Conservation (phyloP, 2,888 invertebrate species). For the Plebejus melissa region DNA sequence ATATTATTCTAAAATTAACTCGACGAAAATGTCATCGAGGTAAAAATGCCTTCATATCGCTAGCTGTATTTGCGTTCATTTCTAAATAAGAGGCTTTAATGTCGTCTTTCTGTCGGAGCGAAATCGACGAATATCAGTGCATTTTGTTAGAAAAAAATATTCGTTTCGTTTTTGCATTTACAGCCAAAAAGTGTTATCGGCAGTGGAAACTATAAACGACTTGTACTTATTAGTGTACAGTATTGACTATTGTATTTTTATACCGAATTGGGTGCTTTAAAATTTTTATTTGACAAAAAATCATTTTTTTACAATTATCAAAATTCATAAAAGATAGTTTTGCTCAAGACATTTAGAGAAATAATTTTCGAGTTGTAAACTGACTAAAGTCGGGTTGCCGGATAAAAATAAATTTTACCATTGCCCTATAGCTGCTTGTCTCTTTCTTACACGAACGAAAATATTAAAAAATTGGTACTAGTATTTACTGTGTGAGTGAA, state of each 20-base stretch:
- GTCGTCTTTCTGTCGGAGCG: not conserved
- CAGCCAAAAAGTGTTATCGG: not conserved
- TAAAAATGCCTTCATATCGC: not conserved
- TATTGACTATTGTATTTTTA: constrained; percentile 26
- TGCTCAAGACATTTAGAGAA: constrained; percentile 7
- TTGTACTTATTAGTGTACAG: constrained; percentile 23
- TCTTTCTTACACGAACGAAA: too few species aligned
- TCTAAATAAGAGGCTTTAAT: constrained; percentile 7
- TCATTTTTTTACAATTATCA: not conserved
- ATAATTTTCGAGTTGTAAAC: not conserved
- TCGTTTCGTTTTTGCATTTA: constrained; percentile 9
- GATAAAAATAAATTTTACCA: not conserved
- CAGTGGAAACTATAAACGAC: constrained; percentile 5
- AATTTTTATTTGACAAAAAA: not conserved
- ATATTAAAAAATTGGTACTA: too few species aligned
- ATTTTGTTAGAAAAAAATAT: not conserved
- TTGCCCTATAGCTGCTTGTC: too few species aligned
- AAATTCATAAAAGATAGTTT: constrained; percentile 7
- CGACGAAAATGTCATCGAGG: not conserved
- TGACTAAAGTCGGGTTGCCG: not conserved
- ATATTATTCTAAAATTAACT: not conserved
- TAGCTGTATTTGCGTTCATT: not conserved
- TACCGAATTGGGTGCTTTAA: constrained; percentile 23
- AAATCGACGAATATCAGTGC: not conserved
- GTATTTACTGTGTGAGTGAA: not conserved